A percentile compares a stretch with the other conserved stretches of the same genome.
These are phyloP conservation scores for Lepidocolaptes lacrymiger DNA, from an alignment of 2,797 vertebrate species.

Conservation along the genomic window DNA sequence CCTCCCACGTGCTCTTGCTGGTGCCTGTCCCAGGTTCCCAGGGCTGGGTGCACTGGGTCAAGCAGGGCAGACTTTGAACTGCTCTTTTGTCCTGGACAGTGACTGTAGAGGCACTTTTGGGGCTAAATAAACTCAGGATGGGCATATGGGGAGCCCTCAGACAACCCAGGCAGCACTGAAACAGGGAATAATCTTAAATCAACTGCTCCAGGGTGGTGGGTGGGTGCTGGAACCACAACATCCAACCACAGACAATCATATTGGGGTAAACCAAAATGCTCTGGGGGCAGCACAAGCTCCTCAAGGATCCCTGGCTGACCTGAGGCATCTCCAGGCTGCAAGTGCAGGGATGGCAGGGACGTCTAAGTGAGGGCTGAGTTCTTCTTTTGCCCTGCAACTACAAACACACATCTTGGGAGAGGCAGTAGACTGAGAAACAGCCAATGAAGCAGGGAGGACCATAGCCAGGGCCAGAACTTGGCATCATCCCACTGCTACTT, in stretches of 20 bases:
- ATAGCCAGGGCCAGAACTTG: background rate
- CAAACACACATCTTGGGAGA: accelerated
- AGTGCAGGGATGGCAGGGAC: accelerated
- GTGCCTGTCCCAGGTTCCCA: background rate
- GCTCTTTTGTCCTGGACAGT: background rate
- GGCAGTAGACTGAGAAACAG: background rate
- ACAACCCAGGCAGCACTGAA: background rate
- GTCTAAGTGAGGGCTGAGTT: background rate
- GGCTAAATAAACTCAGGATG: background rate
- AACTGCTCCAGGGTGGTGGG: too few species aligned
- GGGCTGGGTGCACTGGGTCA: background rate
- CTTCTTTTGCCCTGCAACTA: background rate
- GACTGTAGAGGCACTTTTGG: background rate
- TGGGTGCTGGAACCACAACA: background rate
- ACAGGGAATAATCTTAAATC: background rate
- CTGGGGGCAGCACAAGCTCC: background rate
- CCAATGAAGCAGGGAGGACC: background rate
- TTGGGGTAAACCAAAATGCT: background rate
- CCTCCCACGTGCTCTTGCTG: accelerated
- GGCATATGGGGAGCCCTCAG: background rate
- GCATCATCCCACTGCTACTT: background rate
- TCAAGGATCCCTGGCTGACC: background rate
- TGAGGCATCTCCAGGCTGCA: background rate
- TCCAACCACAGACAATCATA: background rate
- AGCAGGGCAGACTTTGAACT: background rate